phyloP scores from a whole-genome alignment of 2,888 invertebrate species.

The Drosophila mayaguana region DNA sequence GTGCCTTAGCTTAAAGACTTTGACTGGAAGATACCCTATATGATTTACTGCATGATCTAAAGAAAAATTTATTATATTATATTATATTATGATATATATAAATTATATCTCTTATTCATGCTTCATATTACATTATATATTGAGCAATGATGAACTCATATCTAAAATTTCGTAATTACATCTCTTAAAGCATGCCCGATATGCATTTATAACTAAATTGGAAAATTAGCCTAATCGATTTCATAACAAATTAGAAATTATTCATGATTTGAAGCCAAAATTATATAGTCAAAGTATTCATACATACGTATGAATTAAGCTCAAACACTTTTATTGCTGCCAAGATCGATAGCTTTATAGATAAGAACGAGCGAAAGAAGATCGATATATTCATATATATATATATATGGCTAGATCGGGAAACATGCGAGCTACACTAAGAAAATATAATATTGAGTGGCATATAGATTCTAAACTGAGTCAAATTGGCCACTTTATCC shows the following conservation, averaged over 20 bases:
- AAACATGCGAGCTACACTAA: too few relatives aligned
- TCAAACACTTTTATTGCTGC: too few relatives aligned
- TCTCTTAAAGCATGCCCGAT: not conserved
- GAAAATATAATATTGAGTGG: too few relatives aligned
- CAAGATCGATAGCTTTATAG: too few relatives aligned
- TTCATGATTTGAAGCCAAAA: not conserved
- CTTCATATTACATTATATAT: not conserved
- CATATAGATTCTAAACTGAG: too few relatives aligned
- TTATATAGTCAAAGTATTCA: too few relatives aligned
- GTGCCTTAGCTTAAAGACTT: too few relatives aligned
- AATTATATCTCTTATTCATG: not conserved
- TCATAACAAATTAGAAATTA: not conserved
- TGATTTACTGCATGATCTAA: fast-evolving
- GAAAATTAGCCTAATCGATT: not conserved
- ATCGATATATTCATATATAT: too few relatives aligned
- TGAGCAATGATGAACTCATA: not conserved
- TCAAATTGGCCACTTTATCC: too few relatives aligned
- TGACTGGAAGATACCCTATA: not conserved
- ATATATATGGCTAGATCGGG: too few relatives aligned
- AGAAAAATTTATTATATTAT: not conserved
- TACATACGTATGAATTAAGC: too few relatives aligned
- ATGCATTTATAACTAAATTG: not conserved
- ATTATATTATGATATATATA: not conserved
- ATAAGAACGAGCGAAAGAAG: too few relatives aligned
- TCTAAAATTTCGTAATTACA: not conserved